A percentile compares a stretch with the other conserved stretches of the same genome.
These are phyloP conservation scores for Brachynemurus nebulosus DNA, from an alignment of 2,888 invertebrate genomes.

Conservation along the genomic window DNA sequence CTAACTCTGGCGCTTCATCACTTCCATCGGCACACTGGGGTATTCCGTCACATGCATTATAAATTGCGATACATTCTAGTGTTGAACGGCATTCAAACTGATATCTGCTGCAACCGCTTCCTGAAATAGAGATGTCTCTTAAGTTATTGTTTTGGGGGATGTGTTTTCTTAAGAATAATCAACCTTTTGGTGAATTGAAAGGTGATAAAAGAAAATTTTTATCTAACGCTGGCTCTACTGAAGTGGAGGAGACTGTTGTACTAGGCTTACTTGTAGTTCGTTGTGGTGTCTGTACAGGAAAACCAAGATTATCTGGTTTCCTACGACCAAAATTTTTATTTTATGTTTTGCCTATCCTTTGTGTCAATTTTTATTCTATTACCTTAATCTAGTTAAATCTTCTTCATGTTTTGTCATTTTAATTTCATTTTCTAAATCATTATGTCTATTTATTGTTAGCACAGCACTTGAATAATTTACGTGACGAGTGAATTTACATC, in stretches of 20 bases:
- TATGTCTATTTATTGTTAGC: conserved; percentile 50
- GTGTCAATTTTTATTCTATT: no score
- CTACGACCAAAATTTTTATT: no score
- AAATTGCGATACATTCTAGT: conserved; percentile 85
- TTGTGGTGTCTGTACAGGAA: no score
- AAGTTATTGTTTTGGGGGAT: no score
- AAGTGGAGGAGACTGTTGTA: no score
- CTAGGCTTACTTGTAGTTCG: no score
- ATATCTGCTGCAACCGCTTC: conserved; percentile 58
- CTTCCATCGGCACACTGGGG: conserved; percentile 84
- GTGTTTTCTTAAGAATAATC: no score
- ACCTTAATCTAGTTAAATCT: conserved; percentile 56
- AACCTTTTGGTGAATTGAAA: no score
- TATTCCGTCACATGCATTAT: conserved; percentile 90
- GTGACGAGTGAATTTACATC: conserved; percentile 84
- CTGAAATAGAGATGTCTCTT: conserved; percentile 25
- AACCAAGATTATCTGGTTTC: no score
- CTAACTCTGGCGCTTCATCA: conserved; percentile 77
- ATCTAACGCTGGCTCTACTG: no score
- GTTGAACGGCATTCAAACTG: conserved; percentile 79
- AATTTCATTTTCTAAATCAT: conserved; percentile 57
- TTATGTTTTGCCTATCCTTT: no score
- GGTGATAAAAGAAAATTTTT: no score
- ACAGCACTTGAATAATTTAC: conserved; percentile 80
- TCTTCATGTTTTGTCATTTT: conserved; percentile 59